Evolutionary conservation across 1,140 invertebrate species (phyloP), one percentile per base, ranked within the genome.

Genomic region (Drosophila punjabiensis): DNA sequence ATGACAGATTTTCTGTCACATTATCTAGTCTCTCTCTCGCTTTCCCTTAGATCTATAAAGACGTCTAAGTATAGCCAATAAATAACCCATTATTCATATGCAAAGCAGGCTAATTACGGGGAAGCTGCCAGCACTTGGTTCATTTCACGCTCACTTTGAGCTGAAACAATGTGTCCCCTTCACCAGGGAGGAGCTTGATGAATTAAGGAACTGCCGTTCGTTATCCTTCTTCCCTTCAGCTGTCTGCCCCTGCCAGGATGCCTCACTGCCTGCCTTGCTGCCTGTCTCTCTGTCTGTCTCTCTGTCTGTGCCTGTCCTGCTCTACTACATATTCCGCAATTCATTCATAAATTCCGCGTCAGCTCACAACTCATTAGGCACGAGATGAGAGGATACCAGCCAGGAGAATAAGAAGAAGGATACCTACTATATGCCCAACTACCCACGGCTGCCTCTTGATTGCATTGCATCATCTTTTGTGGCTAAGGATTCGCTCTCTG

Each of bases 331-430:
- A 52, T 73, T 73, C 47, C 63, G 75, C 81, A 90, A 81, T 89
- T 89, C 85, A 89, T 89, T 89, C 85, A 89, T 89, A 89, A 89
- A 89, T 89, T 89, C 76, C 79, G 86, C 86, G 79, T 90, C 79
- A 89, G 85, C 86, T 89, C 85, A 85, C 85, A 90, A 90, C 85
- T 89, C 85, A 89, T 89, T 89, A 89, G 79, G 81, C 85, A 90
- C 81, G 81, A 71, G 70, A 58, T 28, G 55, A 58, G 71, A 64
- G 65, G 65, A 62, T 47, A 47, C 48, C 50, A 58, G 55, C 55
- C 55, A 58, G 55, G 55, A 50, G 37, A 33, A 65, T 1, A 24
- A 24, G 24, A 24, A 24, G 24, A n/a, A n/a, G 59, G 33, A 48
- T 64, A 76, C 74, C 64, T 56, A 45, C 35, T n/a, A n/a, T 50